Percentiles rank a stretch among this genome's conserved stretches.
These are phyloP conservation scores for Drosophila baimaii DNA, from an alignment of 1,140 invertebrate genomes.

Conservation along the genomic window DNA sequence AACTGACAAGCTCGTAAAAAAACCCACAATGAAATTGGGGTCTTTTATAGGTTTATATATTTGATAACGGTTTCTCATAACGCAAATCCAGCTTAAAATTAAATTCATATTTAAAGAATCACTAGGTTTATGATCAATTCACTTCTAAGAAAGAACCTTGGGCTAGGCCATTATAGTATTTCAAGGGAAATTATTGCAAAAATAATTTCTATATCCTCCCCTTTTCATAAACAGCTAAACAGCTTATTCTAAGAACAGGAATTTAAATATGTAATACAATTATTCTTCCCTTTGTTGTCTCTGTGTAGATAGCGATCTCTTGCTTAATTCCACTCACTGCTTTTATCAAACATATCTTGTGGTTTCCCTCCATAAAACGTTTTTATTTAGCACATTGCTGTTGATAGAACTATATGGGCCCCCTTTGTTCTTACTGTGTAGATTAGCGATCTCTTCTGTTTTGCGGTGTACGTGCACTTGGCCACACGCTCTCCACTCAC, in stretches of 20 bases:
- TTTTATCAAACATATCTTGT: conserved; percentile 8
- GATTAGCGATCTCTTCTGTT: conserved; percentile 33
- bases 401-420: background rate
- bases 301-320: conserved; percentile 19
- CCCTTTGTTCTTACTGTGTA: conserved; percentile 25
- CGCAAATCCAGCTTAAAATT: too few relatives aligned
- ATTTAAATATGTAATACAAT: background rate
- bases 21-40: background rate
- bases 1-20: background rate
- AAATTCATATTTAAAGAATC: background rate
- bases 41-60: background rate
- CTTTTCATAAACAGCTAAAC: background rate
- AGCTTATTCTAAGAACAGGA: too few relatives aligned
- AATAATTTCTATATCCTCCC: background rate
- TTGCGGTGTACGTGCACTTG: conserved; percentile 69
- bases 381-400: background rate
- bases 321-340: background rate
- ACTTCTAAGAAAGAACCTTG: too few relatives aligned
- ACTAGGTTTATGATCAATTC: background rate
- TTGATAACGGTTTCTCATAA: too few relatives aligned
- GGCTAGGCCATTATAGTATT: too few relatives aligned
- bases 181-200: background rate
- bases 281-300: background rate
- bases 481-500: conserved; percentile 22
- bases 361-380: background rate